phyloP scores from a whole-genome alignment of 2,797 vertebrate genomes.

The Octomys mimax region DNA sequence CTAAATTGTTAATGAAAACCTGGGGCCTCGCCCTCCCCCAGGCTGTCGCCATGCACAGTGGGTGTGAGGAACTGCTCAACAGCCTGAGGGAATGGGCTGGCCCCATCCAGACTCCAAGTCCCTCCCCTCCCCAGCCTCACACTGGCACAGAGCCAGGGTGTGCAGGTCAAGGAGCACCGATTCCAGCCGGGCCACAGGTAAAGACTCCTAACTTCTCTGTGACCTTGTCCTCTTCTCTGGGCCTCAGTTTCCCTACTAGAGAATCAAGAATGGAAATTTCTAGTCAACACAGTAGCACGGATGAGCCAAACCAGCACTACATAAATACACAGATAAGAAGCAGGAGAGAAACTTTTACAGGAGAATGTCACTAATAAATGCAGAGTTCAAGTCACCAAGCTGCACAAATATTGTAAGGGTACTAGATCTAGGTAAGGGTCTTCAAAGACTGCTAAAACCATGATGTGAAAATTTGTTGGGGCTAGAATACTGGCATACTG shows the following conservation, averaged over 20 bases:
- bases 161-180: background rate
- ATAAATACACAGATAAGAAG: background rate
- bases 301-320: background rate
- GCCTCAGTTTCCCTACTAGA: background rate
- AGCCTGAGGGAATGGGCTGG: background rate
- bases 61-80: background rate
- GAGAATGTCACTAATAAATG: background rate
- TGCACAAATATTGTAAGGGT: background rate
- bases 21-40: no score
- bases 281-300: background rate
- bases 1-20: background rate
- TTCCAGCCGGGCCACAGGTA: background rate
- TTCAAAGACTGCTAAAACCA: background rate
- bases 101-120: background rate
- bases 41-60: background rate
- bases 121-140: background rate
- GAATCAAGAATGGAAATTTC: background rate
- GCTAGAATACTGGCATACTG: background rate
- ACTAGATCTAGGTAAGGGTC: background rate
- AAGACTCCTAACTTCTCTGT: background rate
- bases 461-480: background rate
- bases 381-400: background rate
- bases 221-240: background rate
- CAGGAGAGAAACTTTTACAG: background rate
- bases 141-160: background rate